Base-by-base conservation (phyloP, 2,797 vertebrate species). In the Fratercula arctica region DNA sequence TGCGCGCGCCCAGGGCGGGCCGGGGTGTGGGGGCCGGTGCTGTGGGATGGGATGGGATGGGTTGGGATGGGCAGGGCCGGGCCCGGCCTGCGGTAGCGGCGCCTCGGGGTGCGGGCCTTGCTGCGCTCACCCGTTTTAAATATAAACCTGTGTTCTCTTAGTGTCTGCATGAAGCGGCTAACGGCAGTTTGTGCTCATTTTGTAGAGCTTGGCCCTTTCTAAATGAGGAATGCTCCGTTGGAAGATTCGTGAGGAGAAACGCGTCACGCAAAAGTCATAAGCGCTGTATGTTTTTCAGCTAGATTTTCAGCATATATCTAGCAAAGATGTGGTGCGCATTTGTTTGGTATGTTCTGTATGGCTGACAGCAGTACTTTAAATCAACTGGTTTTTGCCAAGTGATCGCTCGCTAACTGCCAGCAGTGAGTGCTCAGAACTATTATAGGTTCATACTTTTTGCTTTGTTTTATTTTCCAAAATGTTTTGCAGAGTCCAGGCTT, bases 31-130 rank as follows among this genome's bases (percentile, higher is more conserved):
- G 16, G 10, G 15, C 3, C 5, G 0, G 39, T 7, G 31, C 8
- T 13, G 9, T 7, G 1, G 2, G 9, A 0, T 9, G 43, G 23
- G 18, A 6, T 6, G 1, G 2, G 11, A 0, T 11, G 43, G 25
- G 21, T 16, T 23, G 39, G 45, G 45, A 8, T 19, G 17, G 45
- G 18, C 18, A 4, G 9, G 43, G 8, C 43, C 43, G 17, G 43
- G 43, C 16, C 0, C 24, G 39, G 4, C 28, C 0, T 31, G 39
- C 29, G 15, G 0, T 8, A 26, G 50, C 13, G 4, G 11, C 5
- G 2, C 7, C 0, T 7, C 13, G 2, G 9, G 2, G 31, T 6
- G 51, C 2, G 0, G 28, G 8, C 9, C 11, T 39, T 21, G 23
- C 35, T 26, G 21, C 25, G 2, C 12, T 35, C 23, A 7, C 0